Evolutionary conservation across 2,113 vertebrate genomes (phyloP), one percentile per base, ranked within the genome.

Genomic region (Leucopsar rothschildi): DNA sequence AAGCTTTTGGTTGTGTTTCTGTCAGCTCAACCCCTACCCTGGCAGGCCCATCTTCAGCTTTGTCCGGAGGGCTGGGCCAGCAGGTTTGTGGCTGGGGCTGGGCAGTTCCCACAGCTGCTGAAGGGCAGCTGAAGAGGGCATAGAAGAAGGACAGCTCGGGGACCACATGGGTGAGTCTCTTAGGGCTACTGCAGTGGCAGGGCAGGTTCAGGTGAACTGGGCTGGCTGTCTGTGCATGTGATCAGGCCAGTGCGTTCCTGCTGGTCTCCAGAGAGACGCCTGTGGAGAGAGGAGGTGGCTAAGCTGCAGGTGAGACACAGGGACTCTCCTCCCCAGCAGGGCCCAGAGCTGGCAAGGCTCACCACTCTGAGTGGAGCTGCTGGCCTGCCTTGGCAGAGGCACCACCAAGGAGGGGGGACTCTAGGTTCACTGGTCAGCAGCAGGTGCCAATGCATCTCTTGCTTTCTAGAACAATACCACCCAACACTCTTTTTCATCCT

Each of bases 251-350:
- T 15, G 5, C 40, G 10, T 56, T 90, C 87, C 35, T 90, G 49
- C 47, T 11, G 49, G 22, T 90, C 42, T 42, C 56, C 63, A 77
- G 31, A 55, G 56, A 24, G 15, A 28, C 1, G 49, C 22, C 87
- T 90, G 79, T 77, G 87, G 63, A 83, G 71, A 83, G 63, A 83
- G 63, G 40, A 76, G 40, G 35, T 63, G 35, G 63, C 63, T 76
- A 1, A 77, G 63, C 39, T 75, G 45, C n/a, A 12, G 16, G 11
- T 63, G 63, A 19, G 40, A 33, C 55, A 31, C 29, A 13, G n/a
- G 24, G 52, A 12, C n/a, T 60, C 13, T 53, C 5, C 45, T 75
- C 28, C 29, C 31, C 35, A 49, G 47, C 40, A 35, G 63, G 25
- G 47, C 61, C 55, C 55, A 55, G 55, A 69, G 21, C 63, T 83